Evolutionary conservation across 2,113 vertebrate genomes (phyloP), one percentile per base, ranked within the genome.

Genomic region (Lophotis ruficrista): DNA sequence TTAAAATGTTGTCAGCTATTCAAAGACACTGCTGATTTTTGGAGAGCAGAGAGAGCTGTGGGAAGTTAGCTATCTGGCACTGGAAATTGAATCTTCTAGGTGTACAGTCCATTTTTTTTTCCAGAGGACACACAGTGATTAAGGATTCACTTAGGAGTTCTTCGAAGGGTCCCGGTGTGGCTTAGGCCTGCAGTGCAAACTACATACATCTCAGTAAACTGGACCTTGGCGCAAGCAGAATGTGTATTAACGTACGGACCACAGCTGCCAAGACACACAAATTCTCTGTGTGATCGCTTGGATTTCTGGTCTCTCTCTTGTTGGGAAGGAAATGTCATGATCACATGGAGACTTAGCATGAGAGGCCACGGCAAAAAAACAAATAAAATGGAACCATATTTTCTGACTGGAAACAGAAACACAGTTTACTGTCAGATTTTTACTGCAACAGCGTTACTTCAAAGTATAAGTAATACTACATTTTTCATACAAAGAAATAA

Each of bases 231-330:
- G 0, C 23, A 23, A 93, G 84, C 56, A 35, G 45, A 45, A 31
- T 22, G 0, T 30, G 47, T 69, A 38, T 41, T 90, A 91, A 93
- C 5, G 9, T 22, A 72, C 13, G 8, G 75, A 58, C 61, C 57
- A 18, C 54, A 84, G 83, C 89, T 96, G 95, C 91, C 95, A 97
- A 96, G 62, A 95, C 85, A 97, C 86, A 96, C 89, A 95, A 83
- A 91, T 89, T 95, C 89, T 92, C 81, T 38, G 56, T 89, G 72
- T 75, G 83, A 95, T 89, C 9, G 1, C 73, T 79, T 61, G 28
- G 41, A 70, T 96, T 95, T 92, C 92, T 95, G 70, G 75, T 93
- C 91, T 94, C 94, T 87, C 79, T 94, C 77, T 94, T 56, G 10
- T 75, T 94, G 90, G 73, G 76, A 70, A 97, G 95, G 84, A 96